These are phyloP conservation scores for Aspidapion aeneum DNA, from an alignment of 2,888 invertebrate genomes.

Conservation along the genomic window DNA sequence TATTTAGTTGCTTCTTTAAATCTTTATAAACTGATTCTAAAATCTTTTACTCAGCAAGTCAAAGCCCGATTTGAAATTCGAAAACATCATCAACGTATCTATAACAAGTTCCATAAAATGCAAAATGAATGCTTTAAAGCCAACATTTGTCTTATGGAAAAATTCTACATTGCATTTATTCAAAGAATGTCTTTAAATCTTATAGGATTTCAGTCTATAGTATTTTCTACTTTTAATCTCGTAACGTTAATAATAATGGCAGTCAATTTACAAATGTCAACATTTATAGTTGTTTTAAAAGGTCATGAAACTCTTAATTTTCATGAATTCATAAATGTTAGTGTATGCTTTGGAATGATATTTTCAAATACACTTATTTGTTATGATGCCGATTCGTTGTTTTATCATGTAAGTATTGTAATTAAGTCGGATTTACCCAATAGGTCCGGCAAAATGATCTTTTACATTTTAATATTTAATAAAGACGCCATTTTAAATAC, in stretches of 20 bases:
- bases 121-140: not conserved
- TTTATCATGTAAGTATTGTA: not conserved
- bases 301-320: not conserved
- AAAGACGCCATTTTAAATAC: no score
- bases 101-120: not conserved
- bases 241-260: not conserved
- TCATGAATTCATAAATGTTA: not conserved
- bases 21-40: not conserved
- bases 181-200: not conserved
- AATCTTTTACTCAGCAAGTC: not conserved
- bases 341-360: not conserved
- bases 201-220: not conserved
- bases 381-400: not conserved
- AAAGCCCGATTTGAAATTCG: not conserved
- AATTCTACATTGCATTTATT: not conserved
- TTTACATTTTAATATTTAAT: no score
- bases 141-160: not conserved
- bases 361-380: not conserved
- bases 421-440: no score
- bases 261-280: not conserved
- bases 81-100: not conserved
- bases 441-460: no score
- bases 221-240: not conserved
- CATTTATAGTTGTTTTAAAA: not conserved
- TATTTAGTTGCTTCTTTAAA: not conserved